Evolutionary conservation across 2,797 vertebrate species (phyloP), one percentile per base, ranked within the genome.

Genomic region (Halcyon leucocephala): DNA sequence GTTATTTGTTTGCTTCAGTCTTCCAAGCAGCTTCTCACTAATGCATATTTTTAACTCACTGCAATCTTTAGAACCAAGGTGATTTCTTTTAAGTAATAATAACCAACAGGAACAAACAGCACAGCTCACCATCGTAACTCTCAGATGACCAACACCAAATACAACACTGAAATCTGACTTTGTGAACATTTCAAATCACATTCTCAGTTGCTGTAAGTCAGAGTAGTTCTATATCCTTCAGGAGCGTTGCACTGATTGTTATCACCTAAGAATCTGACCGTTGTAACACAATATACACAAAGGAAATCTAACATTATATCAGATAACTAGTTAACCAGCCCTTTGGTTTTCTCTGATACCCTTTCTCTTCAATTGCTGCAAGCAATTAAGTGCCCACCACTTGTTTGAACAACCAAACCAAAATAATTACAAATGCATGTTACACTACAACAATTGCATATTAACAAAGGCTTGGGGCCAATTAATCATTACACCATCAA

Each of bases 401-500:
- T 99, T 98, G 98, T 99, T 99, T 99, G 98, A 99, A 99, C 97
- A 98, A 99, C 98, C 98, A 98, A 98, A 99, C 98, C 57, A 97
- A 98, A 99, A 98, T 98, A 98, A 99, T 99, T 99, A 98, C 98
- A 98, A 98, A 99, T 99, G 98, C 98, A 98, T 98, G 98, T 98
- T 98, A 97, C 98, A 98, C 98, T 98, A 99, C 98, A 98, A 98
- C 98, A 98, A 98, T 97, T 98, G 99, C 99, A 99, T 99, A 99
- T 99, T 99, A 99, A 99, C 98, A 98, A 98, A 98, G 98, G 98
- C 98, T 98, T 97, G 97, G 98, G 98, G 98, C 98, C 98, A 98
- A 99, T 99, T 99, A 99, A 99, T 99, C 99, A 99, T 99, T 98
- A 98, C 97, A 95, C 96, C 98, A 98, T 99, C 99, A 98, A 99